phyloP scores from a whole-genome alignment of 2,797 vertebrate genomes.

The Chelon auratus region DNA sequence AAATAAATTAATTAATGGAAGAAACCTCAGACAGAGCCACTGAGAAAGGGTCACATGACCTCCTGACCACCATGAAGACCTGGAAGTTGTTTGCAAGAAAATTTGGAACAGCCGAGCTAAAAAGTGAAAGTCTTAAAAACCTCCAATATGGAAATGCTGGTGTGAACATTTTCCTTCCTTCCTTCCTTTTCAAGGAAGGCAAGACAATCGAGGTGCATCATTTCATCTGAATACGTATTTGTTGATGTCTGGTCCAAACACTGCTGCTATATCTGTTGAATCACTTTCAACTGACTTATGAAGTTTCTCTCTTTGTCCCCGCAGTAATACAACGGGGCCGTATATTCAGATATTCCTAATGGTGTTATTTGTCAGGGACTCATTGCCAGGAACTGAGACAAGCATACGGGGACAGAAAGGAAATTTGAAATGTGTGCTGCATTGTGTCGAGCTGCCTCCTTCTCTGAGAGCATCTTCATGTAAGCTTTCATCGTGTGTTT shows the following conservation, averaged over 20 bases:
- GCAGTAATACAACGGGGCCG: conserved; percentile 22
- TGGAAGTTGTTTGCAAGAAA: neutral
- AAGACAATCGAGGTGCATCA: neutral
- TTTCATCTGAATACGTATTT: neutral
- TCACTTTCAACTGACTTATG: conserved; percentile 14
- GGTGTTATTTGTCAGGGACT: conserved; percentile 23
- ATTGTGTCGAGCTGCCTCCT: neutral
- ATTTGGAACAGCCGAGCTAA: neutral
- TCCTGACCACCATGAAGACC: neutral
- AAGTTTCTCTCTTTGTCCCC: conserved; percentile 22
- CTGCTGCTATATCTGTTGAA: conserved; percentile 16
- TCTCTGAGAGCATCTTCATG: conserved; percentile 1
- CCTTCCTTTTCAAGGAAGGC: no score
- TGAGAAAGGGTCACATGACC: neutral
- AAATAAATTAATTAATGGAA: neutral
- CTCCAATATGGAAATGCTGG: neutral
- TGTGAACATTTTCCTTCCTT: neutral
- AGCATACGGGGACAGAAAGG: neutral
- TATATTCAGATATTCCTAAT: conserved; percentile 5
- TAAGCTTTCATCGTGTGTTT: conserved; percentile 1
- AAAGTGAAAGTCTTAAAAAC: neutral
- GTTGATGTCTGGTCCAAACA: conserved; percentile 1
- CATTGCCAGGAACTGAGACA: conserved; percentile 7
- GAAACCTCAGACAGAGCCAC: neutral
- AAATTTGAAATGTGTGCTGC: neutral